Base-by-base conservation (phyloP, 2,113 vertebrate genomes). In the Taurulus bubalis region DNA sequence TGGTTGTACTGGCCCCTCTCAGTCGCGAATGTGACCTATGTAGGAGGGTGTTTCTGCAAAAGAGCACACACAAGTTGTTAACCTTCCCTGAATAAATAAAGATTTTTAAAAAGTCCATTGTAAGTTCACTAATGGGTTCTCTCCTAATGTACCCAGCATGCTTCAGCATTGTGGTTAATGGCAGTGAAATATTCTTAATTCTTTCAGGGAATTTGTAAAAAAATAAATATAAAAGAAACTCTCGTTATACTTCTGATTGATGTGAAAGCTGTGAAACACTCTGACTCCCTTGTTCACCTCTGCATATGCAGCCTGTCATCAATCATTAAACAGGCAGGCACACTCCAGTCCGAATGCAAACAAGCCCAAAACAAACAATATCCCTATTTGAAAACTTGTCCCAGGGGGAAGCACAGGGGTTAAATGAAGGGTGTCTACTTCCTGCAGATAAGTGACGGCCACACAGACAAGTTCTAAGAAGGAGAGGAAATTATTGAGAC, bases 381-480 rank as follows among this genome's bases (percentile, higher is more conserved):
- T 40, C 3, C 1, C 56, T n/a, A 40, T 84, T 71, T 79, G 71
- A 79, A 68, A 40, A 51, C 58, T 26, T 18, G 24, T 56, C 45
- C 49, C 59, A 26, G 73, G 70, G 80, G 53, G 75, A 88, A 69
- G 40, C 18, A 71, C 30, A 40, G 58, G 12, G 71, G 80, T 86
- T 45, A 92, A 85, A 90, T 69, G 82, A 86, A 79, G 87, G 80
- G 85, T 77, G 88, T 89, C 66, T 64, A 87, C 89, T 93, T 95
- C 92, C 92, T 93, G 89, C 72, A 89, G 90, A 93, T 92, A 92
- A 93, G 82, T 80, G 64, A 71, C 56, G 45, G 66, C 78, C 73
- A 47, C 70, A 67, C 56, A 8, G 40, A 77, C 12, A 20, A 63
- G 53, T 60, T 89, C 59, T 36, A 26, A 78, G 67, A 77, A 56